A percentile compares a stretch with the other conserved stretches of the same genome.
phyloP scores from a whole-genome alignment of 2,113 vertebrate species.

The Sebastes schlegelii region DNA sequence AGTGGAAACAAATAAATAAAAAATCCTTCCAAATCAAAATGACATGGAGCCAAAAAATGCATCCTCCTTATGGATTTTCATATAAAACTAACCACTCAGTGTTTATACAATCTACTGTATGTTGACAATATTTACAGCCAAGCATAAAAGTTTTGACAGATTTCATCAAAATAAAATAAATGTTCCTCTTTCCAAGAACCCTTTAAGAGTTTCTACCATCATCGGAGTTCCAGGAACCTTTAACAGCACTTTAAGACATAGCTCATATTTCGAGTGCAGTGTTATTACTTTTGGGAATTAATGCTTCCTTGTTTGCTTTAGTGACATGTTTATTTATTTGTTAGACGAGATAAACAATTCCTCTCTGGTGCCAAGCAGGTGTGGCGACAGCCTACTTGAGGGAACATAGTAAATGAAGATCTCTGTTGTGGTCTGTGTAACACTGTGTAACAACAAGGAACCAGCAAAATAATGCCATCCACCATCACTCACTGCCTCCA shows the following conservation, averaged over 20 bases:
- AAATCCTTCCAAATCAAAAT: not conserved
- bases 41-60: not conserved
- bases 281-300: conserved; percentile 50
- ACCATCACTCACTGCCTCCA: conserved; percentile 42
- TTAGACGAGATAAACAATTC: conserved; percentile 72
- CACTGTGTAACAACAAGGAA: conserved; percentile 65
- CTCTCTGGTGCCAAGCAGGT: conserved; percentile 60
- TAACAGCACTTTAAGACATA: not conserved
- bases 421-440: conserved; percentile 63
- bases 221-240: not conserved
- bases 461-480: conserved; percentile 69
- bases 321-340: conserved; percentile 81
- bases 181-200: too few species aligned
- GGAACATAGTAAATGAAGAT: conserved; percentile 75
- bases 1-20: not conserved
- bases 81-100: too few species aligned
- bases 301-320: conserved; percentile 64
- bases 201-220: not conserved
- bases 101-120: too few species aligned
- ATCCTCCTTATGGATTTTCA: too few species aligned
- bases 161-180: not conserved
- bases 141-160: too few species aligned
- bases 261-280: not conserved
- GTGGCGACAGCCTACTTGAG: conserved; percentile 61
- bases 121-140: not conserved